Conservation (phyloP, 2,797 vertebrate species). For the Anabacerthia variegaticeps region DNA sequence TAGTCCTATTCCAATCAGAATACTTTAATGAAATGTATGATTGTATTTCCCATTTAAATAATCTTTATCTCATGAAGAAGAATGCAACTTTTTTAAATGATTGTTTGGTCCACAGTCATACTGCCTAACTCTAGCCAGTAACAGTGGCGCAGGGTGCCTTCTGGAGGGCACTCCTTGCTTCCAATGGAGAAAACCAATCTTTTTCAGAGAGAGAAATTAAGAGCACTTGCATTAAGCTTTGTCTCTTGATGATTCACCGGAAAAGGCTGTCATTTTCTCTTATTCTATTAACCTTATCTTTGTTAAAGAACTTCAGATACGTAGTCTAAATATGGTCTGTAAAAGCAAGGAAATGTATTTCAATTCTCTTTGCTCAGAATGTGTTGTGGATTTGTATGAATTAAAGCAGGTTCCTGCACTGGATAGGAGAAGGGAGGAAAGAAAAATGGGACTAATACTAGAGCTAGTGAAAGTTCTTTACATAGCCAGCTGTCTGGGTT, state of each 20-base stretch:
- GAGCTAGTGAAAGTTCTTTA: neutral
- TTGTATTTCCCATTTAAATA: neutral
- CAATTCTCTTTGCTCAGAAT: neutral
- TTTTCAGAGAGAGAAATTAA: neutral
- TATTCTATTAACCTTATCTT: neutral
- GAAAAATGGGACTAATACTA: neutral
- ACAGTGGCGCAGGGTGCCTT: neutral
- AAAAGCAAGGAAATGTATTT: neutral
- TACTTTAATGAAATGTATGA: neutral
- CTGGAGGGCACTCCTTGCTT: neutral
- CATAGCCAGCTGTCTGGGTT: neutral
- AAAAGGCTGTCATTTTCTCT: neutral
- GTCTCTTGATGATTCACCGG: neutral
- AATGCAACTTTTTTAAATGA: neutral
- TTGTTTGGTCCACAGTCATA: neutral
- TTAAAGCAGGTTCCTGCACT: neutral
- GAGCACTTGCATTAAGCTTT: neutral
- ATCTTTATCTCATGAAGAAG: neutral
- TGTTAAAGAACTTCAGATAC: neutral
- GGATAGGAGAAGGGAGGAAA: rapidly evolving
- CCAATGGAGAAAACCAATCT: neutral
- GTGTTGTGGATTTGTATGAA: neutral
- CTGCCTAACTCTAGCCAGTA: neutral
- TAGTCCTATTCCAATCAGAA: neutral
- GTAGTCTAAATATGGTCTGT: neutral